Conservation (phyloP, 2,113 vertebrate genomes). For the Anseranas semipalmata region DNA sequence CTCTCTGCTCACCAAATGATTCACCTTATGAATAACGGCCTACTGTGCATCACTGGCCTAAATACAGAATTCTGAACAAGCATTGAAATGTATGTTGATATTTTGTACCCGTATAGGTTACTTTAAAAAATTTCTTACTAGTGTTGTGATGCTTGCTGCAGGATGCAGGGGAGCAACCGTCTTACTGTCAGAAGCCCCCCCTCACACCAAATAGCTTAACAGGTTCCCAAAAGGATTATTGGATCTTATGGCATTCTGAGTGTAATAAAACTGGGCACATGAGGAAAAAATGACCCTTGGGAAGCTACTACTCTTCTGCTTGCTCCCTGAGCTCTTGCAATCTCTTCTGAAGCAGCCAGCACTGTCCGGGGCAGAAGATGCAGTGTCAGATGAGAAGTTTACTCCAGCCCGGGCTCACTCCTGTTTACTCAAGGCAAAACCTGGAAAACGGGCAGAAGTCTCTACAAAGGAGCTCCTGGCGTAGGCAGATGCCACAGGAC, state of each 20-base stretch:
- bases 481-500: not conserved
- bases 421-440: not conserved
- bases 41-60: rapidly evolving
- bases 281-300: too few species aligned
- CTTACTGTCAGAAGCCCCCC: not conserved
- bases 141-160: not conserved
- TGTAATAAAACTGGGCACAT: not conserved
- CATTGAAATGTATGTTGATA: not conserved
- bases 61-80: not conserved
- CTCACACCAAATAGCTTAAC: not conserved
- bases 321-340: not conserved
- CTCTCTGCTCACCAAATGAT: not conserved
- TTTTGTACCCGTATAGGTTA: not conserved
- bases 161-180: not conserved
- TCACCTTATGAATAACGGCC: not conserved
- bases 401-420: not conserved
- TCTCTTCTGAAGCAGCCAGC: not conserved
- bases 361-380: not conserved
- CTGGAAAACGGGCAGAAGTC: not conserved
- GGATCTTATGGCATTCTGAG: not conserved
- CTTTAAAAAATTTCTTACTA: not conserved
- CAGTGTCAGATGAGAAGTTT: not conserved
- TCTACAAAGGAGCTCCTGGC: not conserved
- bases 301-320: not conserved
- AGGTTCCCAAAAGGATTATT: not conserved